Evolutionary conservation across 2,888 invertebrate species (phyloP).

Genomic region (Microplitis deprimator): DNA sequence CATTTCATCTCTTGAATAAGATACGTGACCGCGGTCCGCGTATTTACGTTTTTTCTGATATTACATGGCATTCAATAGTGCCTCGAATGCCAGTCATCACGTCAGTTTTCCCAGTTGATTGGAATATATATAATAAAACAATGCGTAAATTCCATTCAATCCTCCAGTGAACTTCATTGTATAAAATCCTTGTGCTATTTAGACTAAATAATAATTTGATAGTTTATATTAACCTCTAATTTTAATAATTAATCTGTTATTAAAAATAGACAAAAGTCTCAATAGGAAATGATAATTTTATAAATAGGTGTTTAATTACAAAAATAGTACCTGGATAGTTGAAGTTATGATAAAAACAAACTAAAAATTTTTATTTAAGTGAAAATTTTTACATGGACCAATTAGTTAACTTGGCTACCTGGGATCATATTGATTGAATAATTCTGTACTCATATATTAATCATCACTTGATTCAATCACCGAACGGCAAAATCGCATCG

Average conservation of each 20-base stretch:
- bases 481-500: neutral
- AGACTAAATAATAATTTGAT: neutral
- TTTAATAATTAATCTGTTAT: neutral
- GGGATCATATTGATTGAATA: neutral
- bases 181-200: constrained; percentile 14
- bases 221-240: neutral
- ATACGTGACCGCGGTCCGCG: constrained; percentile 55
- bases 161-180: neutral
- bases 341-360: constrained; percentile 21
- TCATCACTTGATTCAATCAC: no score
- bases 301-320: neutral
- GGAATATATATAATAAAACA: neutral
- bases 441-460: constrained; percentile 2
- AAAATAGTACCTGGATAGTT: constrained; percentile 18
- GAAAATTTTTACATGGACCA: neutral
- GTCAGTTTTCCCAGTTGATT: constrained; percentile 3
- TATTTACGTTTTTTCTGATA: constrained; percentile 29
- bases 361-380: constrained; percentile 1
- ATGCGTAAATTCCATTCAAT: neutral
- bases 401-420: neutral
- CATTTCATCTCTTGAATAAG: constrained; percentile 68
- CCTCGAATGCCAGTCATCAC: constrained; percentile 3
- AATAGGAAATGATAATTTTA: neutral
- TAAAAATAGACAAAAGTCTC: neutral
- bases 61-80: constrained; percentile 27